A percentile compares a stretch with the other conserved stretches of the same genome.
These are phyloP conservation scores for Eilema caniola DNA, from an alignment of 2,888 invertebrate species.

Conservation along the genomic window DNA sequence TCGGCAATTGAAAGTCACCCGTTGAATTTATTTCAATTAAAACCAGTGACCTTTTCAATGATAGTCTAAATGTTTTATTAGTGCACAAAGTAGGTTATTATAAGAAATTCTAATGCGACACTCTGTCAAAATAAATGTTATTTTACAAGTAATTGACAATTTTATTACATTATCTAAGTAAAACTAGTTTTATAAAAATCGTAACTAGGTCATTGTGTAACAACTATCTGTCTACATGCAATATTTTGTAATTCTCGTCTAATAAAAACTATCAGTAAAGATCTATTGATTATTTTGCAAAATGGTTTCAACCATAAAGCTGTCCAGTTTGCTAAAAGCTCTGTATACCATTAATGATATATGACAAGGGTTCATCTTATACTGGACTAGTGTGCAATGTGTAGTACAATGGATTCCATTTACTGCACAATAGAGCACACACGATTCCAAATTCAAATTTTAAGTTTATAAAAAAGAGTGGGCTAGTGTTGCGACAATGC, in stretches of 20 bases:
- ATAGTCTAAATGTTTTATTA: slow-evolving; percentile 28
- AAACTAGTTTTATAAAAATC: slow-evolving; percentile 53
- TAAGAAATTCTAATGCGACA: slow-evolving; percentile 26
- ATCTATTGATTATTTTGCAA: slow-evolving; percentile 69
- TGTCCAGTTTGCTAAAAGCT: slow-evolving; percentile 40
- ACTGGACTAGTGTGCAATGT: slow-evolving; percentile 66
- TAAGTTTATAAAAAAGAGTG: slow-evolving; percentile 68
- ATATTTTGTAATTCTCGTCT: slow-evolving; percentile 63
- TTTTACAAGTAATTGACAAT: slow-evolving; percentile 48
- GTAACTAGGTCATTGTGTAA: slow-evolving; percentile 54
- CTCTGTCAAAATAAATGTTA: slow-evolving; percentile 42
- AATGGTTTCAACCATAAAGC: slow-evolving; percentile 46
- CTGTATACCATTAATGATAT: slow-evolving; percentile 36
- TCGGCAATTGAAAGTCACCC: slow-evolving; percentile 23
- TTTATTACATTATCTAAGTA: slow-evolving; percentile 47
- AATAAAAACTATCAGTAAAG: slow-evolving; percentile 50
- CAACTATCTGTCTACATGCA: slow-evolving; percentile 44
- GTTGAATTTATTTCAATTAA: slow-evolving; percentile 26
- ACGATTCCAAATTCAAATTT: slow-evolving; percentile 83
- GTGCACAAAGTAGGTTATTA: slow-evolving; percentile 30
- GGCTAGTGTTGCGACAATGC: slow-evolving; percentile 42
- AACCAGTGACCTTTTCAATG: slow-evolving; percentile 24
- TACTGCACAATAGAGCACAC: slow-evolving; percentile 83
- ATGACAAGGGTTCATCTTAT: slow-evolving; percentile 52
- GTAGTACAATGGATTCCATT: slow-evolving; percentile 80